phyloP scores from a whole-genome alignment of 2,113 vertebrate species.

The Tetrao urogallus region DNA sequence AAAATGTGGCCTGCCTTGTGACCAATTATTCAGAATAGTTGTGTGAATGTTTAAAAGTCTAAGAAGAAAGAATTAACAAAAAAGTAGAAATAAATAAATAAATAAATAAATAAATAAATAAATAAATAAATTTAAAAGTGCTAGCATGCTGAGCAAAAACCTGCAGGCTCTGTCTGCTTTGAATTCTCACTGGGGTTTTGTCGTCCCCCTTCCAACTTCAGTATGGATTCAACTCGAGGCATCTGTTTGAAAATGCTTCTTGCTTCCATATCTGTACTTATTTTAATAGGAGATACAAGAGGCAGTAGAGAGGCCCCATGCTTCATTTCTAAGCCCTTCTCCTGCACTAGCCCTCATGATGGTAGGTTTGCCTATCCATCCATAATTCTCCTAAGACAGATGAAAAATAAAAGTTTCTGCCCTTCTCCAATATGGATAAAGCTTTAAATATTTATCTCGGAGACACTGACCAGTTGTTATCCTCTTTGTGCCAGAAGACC shows the following conservation, averaged over 20 bases:
- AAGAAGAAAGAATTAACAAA: neutral
- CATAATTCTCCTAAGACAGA: neutral
- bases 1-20: neutral
- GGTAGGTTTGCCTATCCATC: neutral
- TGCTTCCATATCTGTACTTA: neutral
- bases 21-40: neutral
- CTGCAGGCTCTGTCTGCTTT: neutral
- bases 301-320: accelerated
- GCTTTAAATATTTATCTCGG: neutral
- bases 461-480: neutral
- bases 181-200: neutral
- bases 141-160: neutral
- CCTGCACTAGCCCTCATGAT: neutral
- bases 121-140: neutral
- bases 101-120: no score
- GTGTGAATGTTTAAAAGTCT: neutral
- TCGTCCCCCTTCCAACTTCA: neutral
- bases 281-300: neutral
- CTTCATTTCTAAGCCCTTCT: neutral
- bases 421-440: neutral
- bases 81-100: no score
- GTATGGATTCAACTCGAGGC: neutral
- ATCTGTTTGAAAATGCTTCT: neutral
- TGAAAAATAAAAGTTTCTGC: neutral
- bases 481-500: neutral